Conservation (phyloP, 1,140 invertebrate genomes). For the Carposina sasakii region DNA sequence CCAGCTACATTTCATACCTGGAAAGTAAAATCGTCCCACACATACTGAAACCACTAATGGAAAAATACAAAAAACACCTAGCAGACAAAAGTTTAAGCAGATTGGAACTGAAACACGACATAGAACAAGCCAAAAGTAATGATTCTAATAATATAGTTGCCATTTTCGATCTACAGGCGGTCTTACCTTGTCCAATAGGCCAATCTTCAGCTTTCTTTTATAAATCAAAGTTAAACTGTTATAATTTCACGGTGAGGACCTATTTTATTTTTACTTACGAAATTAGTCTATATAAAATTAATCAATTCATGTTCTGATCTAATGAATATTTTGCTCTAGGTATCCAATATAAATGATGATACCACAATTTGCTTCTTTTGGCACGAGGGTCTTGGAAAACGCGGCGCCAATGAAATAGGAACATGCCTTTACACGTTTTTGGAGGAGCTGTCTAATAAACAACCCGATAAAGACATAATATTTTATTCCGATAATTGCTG, state of each 20-base stretch:
- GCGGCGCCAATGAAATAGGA: slow-evolving; percentile 24
- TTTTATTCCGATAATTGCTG: no score
- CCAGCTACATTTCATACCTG: no score
- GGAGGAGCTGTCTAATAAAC: no score
- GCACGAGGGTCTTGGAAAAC: slow-evolving; percentile 20
- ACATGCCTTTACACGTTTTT: slow-evolving; percentile 21
- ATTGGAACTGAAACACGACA: slow-evolving; percentile 9
- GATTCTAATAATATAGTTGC: slow-evolving; percentile 17
- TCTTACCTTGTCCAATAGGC: slow-evolving; percentile 20
- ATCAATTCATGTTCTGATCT: no score
- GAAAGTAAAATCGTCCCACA: no score
- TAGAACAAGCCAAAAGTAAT: slow-evolving; percentile 12
- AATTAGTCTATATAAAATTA: no score
- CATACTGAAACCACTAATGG: no score
- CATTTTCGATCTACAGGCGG: slow-evolving; percentile 20
- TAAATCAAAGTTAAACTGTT: slow-evolving; percentile 18
- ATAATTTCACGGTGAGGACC: slow-evolving; percentile 24
- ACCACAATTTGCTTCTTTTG: slow-evolving; percentile 19
- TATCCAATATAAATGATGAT: slow-evolving; percentile 18
- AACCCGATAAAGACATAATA: no score
- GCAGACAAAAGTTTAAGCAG: no score
- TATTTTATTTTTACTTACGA: no score
- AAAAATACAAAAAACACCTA: slow-evolving; percentile 11
- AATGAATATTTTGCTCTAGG: no score
- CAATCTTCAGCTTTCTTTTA: slow-evolving; percentile 23